Conservation (phyloP, 2,888 invertebrate genomes). For the Agrochola litura region DNA sequence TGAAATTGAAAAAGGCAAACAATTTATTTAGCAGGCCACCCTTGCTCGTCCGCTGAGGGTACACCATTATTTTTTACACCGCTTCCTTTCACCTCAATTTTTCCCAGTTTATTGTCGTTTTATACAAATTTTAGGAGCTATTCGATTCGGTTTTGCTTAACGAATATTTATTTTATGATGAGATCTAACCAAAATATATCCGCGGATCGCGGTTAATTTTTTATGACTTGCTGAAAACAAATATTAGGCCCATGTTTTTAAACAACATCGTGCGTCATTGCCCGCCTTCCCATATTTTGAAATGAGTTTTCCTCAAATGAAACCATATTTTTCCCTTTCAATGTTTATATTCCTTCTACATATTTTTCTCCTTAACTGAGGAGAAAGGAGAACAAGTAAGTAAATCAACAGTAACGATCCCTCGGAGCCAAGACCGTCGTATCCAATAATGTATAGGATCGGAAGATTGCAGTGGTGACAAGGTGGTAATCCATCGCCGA, state of each 20-base stretch:
- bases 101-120: constrained; percentile 84
- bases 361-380: constrained; percentile 22
- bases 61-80: constrained; percentile 87
- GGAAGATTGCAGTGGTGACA: constrained; percentile 62
- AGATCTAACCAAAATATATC: constrained; percentile 57
- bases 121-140: constrained; percentile 84
- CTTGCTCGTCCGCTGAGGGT: constrained; percentile 77
- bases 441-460: constrained; percentile 61
- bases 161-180: constrained; percentile 71
- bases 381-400: constrained; percentile 42
- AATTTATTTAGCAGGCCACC: constrained; percentile 85
- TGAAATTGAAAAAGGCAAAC: constrained; percentile 87
- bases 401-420: constrained; percentile 65
- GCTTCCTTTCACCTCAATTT: constrained; percentile 85
- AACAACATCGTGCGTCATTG: constrained; percentile 32
- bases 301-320: constrained; percentile 31
- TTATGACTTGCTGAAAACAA: constrained; percentile 47
- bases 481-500: constrained; percentile 57
- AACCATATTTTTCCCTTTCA: constrained; percentile 21
- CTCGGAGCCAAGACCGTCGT: constrained; percentile 53
- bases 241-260: constrained; percentile 29
- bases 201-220: constrained; percentile 40
- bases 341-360: constrained; percentile 6
- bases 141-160: constrained; percentile 73
- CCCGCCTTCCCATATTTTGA: constrained; percentile 20